Evolutionary conservation across 1,140 invertebrate genomes (phyloP).

Genomic region (Dendroctonus valens): DNA sequence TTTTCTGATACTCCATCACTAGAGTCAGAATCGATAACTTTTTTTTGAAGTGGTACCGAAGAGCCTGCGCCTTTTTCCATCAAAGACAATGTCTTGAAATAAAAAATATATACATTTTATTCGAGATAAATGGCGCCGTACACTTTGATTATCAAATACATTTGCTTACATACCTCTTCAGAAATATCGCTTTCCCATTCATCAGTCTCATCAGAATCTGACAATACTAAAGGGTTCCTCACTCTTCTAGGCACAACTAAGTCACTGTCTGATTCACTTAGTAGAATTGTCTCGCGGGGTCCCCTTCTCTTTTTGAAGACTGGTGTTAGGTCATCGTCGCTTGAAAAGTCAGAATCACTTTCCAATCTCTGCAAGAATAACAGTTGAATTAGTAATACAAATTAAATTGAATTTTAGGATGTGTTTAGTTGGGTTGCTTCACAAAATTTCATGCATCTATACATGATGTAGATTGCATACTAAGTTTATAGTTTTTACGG

Average conservation of each 20-base stretch:
- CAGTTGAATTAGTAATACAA: background rate
- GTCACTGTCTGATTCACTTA: constrained; percentile 2
- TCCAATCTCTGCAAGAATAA: constrained; percentile 36
- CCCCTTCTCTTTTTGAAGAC: background rate
- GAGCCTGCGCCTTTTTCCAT: background rate
- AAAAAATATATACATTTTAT: too few relatives aligned
- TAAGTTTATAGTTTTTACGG: too few relatives aligned
- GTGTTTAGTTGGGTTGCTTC: too few relatives aligned
- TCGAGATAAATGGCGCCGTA: too few relatives aligned
- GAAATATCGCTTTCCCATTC: constrained; percentile 34
- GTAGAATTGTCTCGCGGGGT: too few relatives aligned
- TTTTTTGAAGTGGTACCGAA: constrained; percentile 23
- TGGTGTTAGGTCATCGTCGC: constrained; percentile 28
- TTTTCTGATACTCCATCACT: constrained; percentile 73
- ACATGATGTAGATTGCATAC: too few relatives aligned
- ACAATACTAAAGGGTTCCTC: constrained; percentile 9
- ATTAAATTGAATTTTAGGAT: background rate
- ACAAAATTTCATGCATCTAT: too few relatives aligned
- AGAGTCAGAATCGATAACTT: constrained; percentile 54
- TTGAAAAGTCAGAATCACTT: constrained; percentile 35
- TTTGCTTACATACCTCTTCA: constrained; percentile 24
- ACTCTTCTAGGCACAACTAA: constrained; percentile 15
- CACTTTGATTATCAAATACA: background rate
- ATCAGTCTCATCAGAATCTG: constrained; percentile 24
- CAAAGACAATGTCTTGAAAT: background rate